Base-by-base conservation (phyloP, 2,888 invertebrate species). In the Cataglyphis cursor region DNA sequence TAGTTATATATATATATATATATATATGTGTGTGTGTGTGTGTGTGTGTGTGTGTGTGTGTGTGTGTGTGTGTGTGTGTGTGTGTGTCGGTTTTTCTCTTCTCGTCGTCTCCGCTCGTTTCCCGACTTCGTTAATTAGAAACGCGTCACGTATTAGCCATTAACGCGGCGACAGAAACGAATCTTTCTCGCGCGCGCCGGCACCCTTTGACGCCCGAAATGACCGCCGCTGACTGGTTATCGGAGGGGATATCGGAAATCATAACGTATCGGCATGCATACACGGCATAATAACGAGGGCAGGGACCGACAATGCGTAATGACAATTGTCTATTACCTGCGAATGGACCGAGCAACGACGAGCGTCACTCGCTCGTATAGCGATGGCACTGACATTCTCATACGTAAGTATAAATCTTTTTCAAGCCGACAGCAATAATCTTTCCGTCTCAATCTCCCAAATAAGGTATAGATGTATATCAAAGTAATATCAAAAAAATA, bases 291-390 rank as follows among this genome's bases (percentile, higher is more conserved):
- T 90, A 92, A 92, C 90, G 88, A 89, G 86, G 84, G 21, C n/a
- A n/a, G 48, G 48, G n/a, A 51, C 41, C 89, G 87, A 24, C 31
- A 5, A 83, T 84, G 88, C 88, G 72, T 80, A 80, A 80, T 80
- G 88, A 90, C 88, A 87, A 92, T 92, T 93, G 89, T 92, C 93
- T 90, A 92, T 93, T 90, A 89, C 85, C 87, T 84, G 85, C 72
- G 81, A 85, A 89, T 87, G 82, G 83, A 57, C 61, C 28, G 57
- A 54, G 54, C 74, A 64, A 9, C 44, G 28, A 6, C 21, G 61
- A 68, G 59, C 35, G 72, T 64, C 70, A 70, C 65, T 61, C 54
- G 62, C 41, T 24, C 24, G 24, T 15, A 59, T 59, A 78, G 70
- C 44, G 70, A 78, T 78, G 78, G 78, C 35, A 24, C 18, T 31